phyloP scores from a whole-genome alignment of 2,113 vertebrate species.

The Megalops atlanticus region DNA sequence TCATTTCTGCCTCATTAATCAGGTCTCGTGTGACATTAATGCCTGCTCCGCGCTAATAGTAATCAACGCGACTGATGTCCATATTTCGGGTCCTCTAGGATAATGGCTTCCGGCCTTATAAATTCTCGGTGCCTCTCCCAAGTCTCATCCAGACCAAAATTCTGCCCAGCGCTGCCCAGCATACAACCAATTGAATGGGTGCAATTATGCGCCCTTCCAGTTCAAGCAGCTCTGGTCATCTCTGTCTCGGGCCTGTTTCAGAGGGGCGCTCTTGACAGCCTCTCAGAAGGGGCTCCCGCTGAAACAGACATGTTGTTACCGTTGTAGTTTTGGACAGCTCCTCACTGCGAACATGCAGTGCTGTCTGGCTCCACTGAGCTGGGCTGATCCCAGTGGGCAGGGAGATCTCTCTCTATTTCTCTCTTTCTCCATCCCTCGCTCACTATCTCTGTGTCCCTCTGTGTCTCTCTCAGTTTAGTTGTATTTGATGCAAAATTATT shows the following conservation, averaged over 20 bases:
- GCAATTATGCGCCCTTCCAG: too few species aligned
- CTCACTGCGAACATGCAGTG: neutral
- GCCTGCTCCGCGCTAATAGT: neutral
- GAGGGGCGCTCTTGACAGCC: constrained; percentile 12
- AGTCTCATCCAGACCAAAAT: neutral
- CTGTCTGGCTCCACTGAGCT: constrained; percentile 16
- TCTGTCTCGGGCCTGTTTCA: neutral
- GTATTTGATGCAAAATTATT: too few species aligned
- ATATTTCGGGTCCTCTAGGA: neutral
- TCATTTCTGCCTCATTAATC: constrained; percentile 13
- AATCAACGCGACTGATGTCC: neutral
- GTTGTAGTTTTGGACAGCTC: constrained; percentile 15
- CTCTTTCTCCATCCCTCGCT: neutral
- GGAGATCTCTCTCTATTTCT: neutral
- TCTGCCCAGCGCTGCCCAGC: too few species aligned
- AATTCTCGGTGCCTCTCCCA: neutral
- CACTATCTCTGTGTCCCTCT: neutral
- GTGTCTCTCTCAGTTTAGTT: too few species aligned
- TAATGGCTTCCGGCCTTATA: neutral
- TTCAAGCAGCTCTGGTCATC: too few species aligned
- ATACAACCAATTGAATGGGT: too few species aligned
- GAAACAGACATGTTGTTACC: constrained; percentile 22
- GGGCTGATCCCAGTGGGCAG: neutral
- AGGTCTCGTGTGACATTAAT: neutral
- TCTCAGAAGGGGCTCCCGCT: neutral